phyloP scores from a whole-genome alignment of 2,113 vertebrate genomes.

The Oreochromis niloticus region DNA sequence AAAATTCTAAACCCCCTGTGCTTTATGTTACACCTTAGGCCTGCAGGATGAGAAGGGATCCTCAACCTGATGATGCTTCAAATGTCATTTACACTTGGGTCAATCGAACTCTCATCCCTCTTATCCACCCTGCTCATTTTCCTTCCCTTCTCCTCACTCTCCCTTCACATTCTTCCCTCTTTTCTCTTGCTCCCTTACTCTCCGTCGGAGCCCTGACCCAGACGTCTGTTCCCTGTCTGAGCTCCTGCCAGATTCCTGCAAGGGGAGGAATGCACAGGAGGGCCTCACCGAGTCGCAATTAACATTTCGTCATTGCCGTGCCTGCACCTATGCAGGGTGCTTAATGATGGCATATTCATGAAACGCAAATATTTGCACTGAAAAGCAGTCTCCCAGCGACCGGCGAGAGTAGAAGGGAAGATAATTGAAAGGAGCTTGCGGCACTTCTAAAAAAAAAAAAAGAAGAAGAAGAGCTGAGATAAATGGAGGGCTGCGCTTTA shows the following conservation, averaged over 20 bases:
- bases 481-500: conserved; percentile 44
- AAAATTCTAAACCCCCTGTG: neutral
- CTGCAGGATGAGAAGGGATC: neutral
- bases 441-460: conserved; percentile 18
- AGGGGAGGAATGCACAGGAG: conserved; percentile 54
- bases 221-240: conserved; percentile 60
- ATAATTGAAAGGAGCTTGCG: conserved; percentile 56
- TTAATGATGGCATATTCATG: conserved; percentile 59
- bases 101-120: neutral
- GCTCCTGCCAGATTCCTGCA: conserved; percentile 62
- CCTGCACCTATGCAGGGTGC: conserved; percentile 55
- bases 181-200: neutral
- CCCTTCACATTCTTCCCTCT: neutral
- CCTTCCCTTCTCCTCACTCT: neutral
- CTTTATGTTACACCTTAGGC: neutral
- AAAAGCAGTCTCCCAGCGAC: conserved; percentile 59
- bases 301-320: conserved; percentile 51
- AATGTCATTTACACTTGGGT: neutral
- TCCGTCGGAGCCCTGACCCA: conserved; percentile 51
- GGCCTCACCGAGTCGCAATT: conserved; percentile 58
- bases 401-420: conserved; percentile 6
- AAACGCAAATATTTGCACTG: conserved; percentile 67
- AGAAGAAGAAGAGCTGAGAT: conserved; percentile 22
- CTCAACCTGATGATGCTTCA: neutral
- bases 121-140: neutral